phyloP scores from a whole-genome alignment of 37 sponge, comb jelly and placozoan species.

The Oopsacas minuta region DNA sequence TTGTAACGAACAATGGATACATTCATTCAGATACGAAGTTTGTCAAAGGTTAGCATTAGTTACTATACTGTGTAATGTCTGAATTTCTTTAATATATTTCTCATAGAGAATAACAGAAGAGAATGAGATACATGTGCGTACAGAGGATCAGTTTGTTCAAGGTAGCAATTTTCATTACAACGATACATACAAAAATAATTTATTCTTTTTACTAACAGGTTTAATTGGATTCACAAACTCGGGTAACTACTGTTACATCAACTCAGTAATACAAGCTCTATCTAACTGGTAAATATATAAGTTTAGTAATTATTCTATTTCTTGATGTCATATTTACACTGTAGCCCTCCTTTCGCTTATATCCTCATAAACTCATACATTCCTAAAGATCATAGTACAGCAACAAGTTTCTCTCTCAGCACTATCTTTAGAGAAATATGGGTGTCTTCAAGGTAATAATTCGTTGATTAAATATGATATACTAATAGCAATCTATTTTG shows the following conservation, averaged over 20 bases:
- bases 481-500: too few relatives aligned
- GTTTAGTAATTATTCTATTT: neutral
- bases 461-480: too few relatives aligned
- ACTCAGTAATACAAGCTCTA: slow-evolving; percentile 60
- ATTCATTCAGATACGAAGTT: neutral
- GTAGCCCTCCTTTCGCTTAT: slow-evolving; percentile 62
- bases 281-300: slow-evolving; percentile 56
- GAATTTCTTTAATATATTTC: neutral
- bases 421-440: slow-evolving; percentile 51
- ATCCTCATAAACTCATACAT: slow-evolving; percentile 38
- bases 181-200: neutral
- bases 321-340: neutral
- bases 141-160: neutral
- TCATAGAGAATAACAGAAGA: neutral
- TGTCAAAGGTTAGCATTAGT: neutral
- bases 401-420: slow-evolving; percentile 23
- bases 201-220: slow-evolving; percentile 17
- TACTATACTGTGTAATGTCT: neutral
- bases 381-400: neutral
- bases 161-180: neutral
- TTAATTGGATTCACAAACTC: slow-evolving; percentile 62
- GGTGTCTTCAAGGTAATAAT: slow-evolving; percentile 40
- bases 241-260: slow-evolving; percentile 78
- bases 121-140: neutral
- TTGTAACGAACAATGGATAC: neutral